Evolutionary conservation across 1,140 invertebrate species (phyloP), one percentile per base, ranked within the genome.

Genomic region (Metopolophium dirhodum): DNA sequence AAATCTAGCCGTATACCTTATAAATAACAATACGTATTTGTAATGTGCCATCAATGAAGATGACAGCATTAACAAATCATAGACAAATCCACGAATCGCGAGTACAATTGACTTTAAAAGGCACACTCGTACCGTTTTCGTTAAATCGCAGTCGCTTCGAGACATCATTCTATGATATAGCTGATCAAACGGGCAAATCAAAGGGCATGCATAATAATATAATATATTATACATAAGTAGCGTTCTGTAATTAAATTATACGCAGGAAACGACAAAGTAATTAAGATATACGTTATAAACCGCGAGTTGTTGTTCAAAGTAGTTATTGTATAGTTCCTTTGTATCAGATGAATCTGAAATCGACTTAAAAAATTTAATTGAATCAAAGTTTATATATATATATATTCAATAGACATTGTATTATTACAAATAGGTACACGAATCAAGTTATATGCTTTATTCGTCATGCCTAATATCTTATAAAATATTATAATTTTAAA

Each of bases 261-360:
- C 1, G 3, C 18, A 51, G 14, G n/a, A 77, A n/a, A 77, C 30
- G 14, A n/a, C 61, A 77, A 77, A 35, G 30, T 77, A n/a, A 77
- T 77, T 77, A 77, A n/a, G 61, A 77, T 77, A n/a, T n/a, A 77
- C n/a, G 61, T n/a, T 68, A 68, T n/a, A 68, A 68, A 18, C 61
- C 30, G 18, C 30, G 18, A 77, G 61, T n/a, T 77, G 61, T n/a
- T 77, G 61, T 77, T 77, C 30, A 18, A 77, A 77, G 61, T 77
- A 35, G n/a, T 77, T 77, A 77, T 35, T 18, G 30, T 35, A 14
- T 11, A n/a, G 30, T 77, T 77, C 61, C 30, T 77, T 77, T n/a
- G 30, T 77, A n/a, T 77, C 61, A n/a, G 61, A 14, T 30, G 61
- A 77, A 77, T 77, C 30, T 11, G 4, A 77, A 77, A 77, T 77